Evolutionary conservation across 2,113 vertebrate species (phyloP).

Genomic region (Ptilonorhynchus violaceus): DNA sequence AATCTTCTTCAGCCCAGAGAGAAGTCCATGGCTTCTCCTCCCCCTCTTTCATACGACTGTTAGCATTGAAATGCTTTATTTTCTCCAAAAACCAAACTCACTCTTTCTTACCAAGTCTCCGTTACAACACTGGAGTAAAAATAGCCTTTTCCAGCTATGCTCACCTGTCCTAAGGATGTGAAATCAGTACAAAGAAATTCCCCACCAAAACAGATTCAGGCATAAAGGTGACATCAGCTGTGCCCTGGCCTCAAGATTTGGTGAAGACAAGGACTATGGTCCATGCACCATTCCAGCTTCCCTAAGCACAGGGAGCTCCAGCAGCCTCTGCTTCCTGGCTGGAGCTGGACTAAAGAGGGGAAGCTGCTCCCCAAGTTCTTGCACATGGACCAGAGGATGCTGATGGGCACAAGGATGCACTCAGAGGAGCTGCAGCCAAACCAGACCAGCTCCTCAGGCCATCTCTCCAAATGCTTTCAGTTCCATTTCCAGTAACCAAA

Average conservation of each 20-base stretch:
- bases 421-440: background rate
- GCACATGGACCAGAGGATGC: background rate
- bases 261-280: background rate
- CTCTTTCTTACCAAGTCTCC: background rate
- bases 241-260: accelerated
- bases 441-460: background rate
- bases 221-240: background rate
- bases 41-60: background rate
- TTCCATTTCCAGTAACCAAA: background rate
- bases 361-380: background rate
- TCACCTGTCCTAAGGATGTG: background rate
- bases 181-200: background rate
- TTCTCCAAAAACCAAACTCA: background rate
- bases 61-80: background rate
- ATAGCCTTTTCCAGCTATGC: background rate
- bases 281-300: background rate
- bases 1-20: background rate
- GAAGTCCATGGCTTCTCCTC: background rate
- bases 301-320: accelerated
- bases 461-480: background rate
- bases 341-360: no score
- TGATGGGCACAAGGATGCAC: background rate
- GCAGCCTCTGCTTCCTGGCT: background rate
- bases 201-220: background rate
- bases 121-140: background rate